Evolutionary conservation across 2,888 invertebrate genomes (phyloP).

Genomic region (Diabrotica balteata): DNA sequence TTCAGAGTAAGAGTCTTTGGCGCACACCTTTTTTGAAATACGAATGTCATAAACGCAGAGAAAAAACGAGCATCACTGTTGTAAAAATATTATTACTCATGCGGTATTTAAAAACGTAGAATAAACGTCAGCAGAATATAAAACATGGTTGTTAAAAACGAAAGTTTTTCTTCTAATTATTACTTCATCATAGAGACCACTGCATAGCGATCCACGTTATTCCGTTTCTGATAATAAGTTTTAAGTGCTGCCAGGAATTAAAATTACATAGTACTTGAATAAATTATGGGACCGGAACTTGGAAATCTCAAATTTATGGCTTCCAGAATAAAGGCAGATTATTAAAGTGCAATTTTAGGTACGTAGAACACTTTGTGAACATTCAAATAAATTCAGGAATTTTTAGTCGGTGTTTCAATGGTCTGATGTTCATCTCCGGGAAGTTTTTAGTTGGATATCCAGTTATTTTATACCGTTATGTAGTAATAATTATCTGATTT

Average conservation of each 20-base stretch:
- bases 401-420: slow-evolving; percentile 31
- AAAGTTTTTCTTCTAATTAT: slow-evolving; percentile 28
- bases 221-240: slow-evolving; percentile 39
- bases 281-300: slow-evolving; percentile 35
- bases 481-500: slow-evolving; percentile 22
- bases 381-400: slow-evolving; percentile 33
- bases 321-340: slow-evolving; percentile 35
- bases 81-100: too few species aligned
- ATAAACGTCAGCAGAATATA: too few species aligned
- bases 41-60: too few species aligned
- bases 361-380: slow-evolving; percentile 35
- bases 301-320: slow-evolving; percentile 37
- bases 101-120: too few species aligned
- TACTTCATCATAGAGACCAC: slow-evolving; percentile 35
- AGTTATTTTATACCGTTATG: slow-evolving; percentile 19
- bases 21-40: too few species aligned
- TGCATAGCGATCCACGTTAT: slow-evolving; percentile 29
- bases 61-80: too few species aligned
- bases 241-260: slow-evolving; percentile 37
- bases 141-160: too few species aligned
- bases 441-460: slow-evolving; percentile 15
- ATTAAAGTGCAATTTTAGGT: slow-evolving; percentile 39
- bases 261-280: slow-evolving; percentile 40
- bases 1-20: too few species aligned
- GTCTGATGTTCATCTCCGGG: slow-evolving; percentile 22